Evolutionary conservation across 2,888 invertebrate genomes (phyloP), one percentile per base, ranked within the genome.

Genomic region (Abrostola triplasia): DNA sequence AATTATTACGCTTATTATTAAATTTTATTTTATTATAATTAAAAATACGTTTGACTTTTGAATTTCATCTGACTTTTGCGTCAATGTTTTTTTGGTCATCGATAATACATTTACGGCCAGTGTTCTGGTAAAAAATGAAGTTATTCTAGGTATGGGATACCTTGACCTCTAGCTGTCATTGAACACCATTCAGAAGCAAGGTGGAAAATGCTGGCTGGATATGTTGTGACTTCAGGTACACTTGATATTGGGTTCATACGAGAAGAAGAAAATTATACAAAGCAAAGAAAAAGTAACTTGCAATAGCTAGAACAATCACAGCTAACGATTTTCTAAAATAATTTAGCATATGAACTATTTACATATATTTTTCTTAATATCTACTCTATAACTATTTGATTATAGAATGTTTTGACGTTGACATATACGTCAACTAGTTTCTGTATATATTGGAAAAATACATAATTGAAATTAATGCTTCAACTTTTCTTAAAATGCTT

Each of bases 11-110:
- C 90, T 90, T 90, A 91, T 75, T 88, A 75, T 80, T 89, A 87
- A 84, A 86, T 86, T 86, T 82, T 84, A 85, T 85, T 82, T 84
- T 82, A 80, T 74, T 70, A 76, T 80, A 82, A 78, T 74, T 84
- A 81, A 81, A 85, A 83, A 83, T 77, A 83, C 65, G 79, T 81
- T 87, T 89, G 89, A 90, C 90, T 90, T 90, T 90, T 90, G 81
- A 90, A 90, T 90, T 92, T 91, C 81, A 82, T 84, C 77, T 83
- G 82, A 83, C 79, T 70, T 77, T 73, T 76, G 60, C 63, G 64
- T 73, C 71, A 64, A 66, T 71, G 57, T 62, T 44, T 64, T 64
- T 70, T 69, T 64, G 59, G 60, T 64, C 53, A 67, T 67, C 49
- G 51, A 63, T 7, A 54, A 37, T 50, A 55, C 57, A 50, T 73